Evolutionary conservation across 2,888 invertebrate species (phyloP).

Genomic region (Deilephila elpenor): DNA sequence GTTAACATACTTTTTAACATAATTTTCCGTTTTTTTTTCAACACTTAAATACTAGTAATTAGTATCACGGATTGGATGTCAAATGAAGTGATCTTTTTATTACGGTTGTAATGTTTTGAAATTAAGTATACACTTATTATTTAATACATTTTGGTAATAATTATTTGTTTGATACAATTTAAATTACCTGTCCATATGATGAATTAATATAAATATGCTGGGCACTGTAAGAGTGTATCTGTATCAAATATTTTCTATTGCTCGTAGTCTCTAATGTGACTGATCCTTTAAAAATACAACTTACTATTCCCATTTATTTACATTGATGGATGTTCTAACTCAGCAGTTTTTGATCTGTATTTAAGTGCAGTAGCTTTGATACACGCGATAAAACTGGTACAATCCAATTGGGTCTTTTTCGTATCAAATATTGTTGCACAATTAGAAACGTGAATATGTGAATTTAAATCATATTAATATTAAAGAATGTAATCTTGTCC

Average conservation of each 20-base stretch:
- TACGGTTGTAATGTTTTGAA: too few species aligned
- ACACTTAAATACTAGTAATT: too few species aligned
- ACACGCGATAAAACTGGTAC: conserved; percentile 50
- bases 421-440: conserved; percentile 2
- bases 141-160: too few species aligned
- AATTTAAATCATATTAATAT: not conserved
- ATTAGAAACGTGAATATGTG: not conserved
- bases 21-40: too few species aligned
- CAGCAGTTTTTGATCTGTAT: conserved; percentile 78
- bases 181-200: too few species aligned
- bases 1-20: too few species aligned
- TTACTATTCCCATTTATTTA: conserved; percentile 64
- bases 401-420: conserved; percentile 23
- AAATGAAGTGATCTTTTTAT: too few species aligned
- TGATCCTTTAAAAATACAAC: conserved; percentile 47
- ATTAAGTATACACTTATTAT: too few species aligned
- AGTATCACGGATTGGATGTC: too few species aligned
- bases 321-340: conserved; percentile 79
- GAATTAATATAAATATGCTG: too few species aligned
- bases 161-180: too few species aligned
- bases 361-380: conserved; percentile 72
- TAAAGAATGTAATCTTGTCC: not conserved
- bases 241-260: not conserved
- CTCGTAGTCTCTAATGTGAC: conserved; percentile 47
- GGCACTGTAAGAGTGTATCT: too few species aligned